phyloP scores from a whole-genome alignment of 2,113 vertebrate genomes.

The Columba janthina region DNA sequence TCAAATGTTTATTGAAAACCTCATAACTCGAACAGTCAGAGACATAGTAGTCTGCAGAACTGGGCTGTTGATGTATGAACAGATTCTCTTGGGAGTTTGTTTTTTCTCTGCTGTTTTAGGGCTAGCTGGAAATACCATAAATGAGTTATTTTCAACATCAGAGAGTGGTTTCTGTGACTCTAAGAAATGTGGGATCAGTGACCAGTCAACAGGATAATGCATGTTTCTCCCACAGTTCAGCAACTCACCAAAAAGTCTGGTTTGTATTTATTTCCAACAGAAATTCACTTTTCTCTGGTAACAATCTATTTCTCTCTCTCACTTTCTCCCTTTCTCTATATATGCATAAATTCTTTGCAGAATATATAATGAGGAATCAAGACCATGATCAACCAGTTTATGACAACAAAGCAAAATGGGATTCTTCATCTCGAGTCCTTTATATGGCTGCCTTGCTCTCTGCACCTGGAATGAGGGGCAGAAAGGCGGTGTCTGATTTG shows the following conservation, averaged over 20 bases:
- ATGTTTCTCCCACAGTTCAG: neutral
- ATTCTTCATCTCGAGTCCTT: neutral
- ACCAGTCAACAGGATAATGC: neutral
- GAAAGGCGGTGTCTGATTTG: neutral
- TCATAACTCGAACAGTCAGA: neutral
- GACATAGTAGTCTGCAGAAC: neutral
- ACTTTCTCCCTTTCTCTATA: no score
- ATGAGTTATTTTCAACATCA: neutral
- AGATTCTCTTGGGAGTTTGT: neutral
- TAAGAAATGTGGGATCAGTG: neutral
- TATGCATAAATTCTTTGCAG: neutral
- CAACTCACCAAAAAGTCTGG: neutral
- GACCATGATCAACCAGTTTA: neutral
- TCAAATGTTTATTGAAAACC: neutral
- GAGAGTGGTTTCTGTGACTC: neutral
- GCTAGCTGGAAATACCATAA: neutral
- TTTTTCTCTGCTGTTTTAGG: neutral
- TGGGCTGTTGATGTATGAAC: neutral
- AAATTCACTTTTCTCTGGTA: neutral
- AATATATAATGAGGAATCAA: neutral
- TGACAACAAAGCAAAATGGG: neutral
- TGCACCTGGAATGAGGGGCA: rapidly evolving
- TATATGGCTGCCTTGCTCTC: neutral
- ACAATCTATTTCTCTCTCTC: neutral
- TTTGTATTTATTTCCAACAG: neutral